These are phyloP conservation scores for Nemapogon koenigi DNA, from an alignment of 2,888 invertebrate genomes.

Conservation along the genomic window DNA sequence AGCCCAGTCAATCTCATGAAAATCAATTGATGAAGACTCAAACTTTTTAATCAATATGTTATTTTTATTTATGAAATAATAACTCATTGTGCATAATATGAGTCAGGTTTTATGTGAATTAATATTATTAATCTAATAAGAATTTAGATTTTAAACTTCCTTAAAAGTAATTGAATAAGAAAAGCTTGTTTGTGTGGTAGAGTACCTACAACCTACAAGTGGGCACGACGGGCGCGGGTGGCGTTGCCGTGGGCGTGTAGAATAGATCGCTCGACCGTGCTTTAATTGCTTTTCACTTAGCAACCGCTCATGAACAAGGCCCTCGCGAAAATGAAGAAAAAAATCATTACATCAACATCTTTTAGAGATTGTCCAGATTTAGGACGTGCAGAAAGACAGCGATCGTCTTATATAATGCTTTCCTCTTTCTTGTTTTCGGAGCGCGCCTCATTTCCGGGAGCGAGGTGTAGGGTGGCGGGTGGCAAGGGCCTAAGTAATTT, in stretches of 20 bases:
- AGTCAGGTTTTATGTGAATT: no score
- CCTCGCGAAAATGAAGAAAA: conserved; percentile 58
- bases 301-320: conserved; percentile 62
- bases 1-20: no score
- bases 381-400: conserved; percentile 52
- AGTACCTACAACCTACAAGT: no score
- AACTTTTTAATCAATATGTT: no score
- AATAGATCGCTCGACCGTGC: conserved; percentile 64
- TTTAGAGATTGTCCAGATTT: conserved; percentile 63
- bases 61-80: no score
- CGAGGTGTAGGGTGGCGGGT: conserved; percentile 46
- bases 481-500: conserved; percentile 71
- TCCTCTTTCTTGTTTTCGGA: conserved; percentile 62
- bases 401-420: conserved; percentile 56
- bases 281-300: conserved; percentile 66
- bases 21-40: no score
- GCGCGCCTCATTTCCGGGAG: conserved; percentile 62
- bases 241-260: conserved; percentile 32
- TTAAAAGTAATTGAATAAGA: no score
- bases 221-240: conserved; percentile 21
- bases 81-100: no score
- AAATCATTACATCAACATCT: conserved; percentile 65
- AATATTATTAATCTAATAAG: no score
- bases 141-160: no score
- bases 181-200: no score